These are phyloP conservation scores for Drosophila atroscutellata DNA, from an alignment of 2,888 invertebrate genomes.

Conservation along the genomic window DNA sequence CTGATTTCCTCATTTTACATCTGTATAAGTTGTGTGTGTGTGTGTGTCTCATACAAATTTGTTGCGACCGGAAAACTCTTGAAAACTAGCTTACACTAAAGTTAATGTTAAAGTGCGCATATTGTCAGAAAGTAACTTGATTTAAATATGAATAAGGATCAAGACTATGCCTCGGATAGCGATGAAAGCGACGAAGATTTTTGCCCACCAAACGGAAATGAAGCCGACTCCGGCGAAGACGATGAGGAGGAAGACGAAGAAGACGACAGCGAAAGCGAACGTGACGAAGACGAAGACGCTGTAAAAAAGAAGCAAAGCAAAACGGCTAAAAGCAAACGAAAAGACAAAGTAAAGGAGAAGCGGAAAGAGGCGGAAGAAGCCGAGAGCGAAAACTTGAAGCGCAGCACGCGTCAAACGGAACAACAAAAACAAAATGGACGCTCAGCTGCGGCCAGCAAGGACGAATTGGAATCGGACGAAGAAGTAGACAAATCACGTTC, in stretches of 20 bases:
- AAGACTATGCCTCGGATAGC: conserved; percentile 87
- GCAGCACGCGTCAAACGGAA: conserved; percentile 68
- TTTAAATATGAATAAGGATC: conserved; percentile 82
- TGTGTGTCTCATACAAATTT: conserved; percentile 2
- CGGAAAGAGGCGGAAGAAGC: conserved; percentile 3
- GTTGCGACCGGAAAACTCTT: conserved; percentile 30
- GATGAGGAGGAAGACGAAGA: conserved; percentile 33
- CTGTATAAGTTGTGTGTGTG: conserved; percentile 3
- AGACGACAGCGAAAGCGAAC: conserved; percentile 34
- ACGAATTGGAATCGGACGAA: conserved; percentile 84
- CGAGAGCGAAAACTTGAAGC: conserved; percentile 8
- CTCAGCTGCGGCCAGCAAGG: conserved; percentile 69
- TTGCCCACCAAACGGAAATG: conserved; percentile 87
- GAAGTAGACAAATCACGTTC: conserved; percentile 89
- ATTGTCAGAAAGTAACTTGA: neutral
- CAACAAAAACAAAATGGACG: conserved; percentile 30
- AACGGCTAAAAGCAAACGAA: conserved; percentile 36
- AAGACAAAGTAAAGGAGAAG: conserved; percentile 28
- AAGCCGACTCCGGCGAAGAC: conserved; percentile 44
- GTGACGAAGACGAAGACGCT: conserved; percentile 27
- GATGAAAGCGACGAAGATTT: conserved; percentile 93
- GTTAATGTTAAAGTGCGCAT: neutral
- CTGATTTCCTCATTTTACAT: conserved; percentile 18
- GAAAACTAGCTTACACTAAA: neutral
- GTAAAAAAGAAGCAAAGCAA: conserved; percentile 18